Evolutionary conservation across 2,888 invertebrate species (phyloP).

Genomic region (Luffia ferchaultella): DNA sequence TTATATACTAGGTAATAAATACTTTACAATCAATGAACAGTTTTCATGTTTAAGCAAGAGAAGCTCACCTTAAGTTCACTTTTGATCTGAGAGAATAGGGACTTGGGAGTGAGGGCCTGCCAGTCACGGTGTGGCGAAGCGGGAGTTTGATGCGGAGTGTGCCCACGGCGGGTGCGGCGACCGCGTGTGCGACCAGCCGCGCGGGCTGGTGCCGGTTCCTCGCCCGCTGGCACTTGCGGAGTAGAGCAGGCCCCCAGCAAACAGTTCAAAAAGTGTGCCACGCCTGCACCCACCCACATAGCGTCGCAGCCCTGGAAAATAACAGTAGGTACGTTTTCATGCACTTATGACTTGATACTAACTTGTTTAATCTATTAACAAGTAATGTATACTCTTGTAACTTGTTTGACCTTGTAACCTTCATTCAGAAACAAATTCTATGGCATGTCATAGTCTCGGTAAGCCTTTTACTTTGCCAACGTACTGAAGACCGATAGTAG

Average conservation of each 20-base stretch:
- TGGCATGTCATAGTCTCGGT: too few species aligned
- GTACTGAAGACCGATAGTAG: too few species aligned
- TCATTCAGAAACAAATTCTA: too few species aligned
- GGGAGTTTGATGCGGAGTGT: conserved; percentile 42
- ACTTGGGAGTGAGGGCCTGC: conserved; percentile 85
- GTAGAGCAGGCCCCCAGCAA: conserved; percentile 80
- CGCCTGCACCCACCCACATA: conserved; percentile 89
- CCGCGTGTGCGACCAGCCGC: conserved; percentile 37
- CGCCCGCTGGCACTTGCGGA: conserved; percentile 48
- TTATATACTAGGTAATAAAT: too few species aligned
- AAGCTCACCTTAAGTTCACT: conserved; percentile 78
- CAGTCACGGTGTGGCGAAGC: conserved; percentile 72
- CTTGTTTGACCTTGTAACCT: too few species aligned
- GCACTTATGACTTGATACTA: too few species aligned
- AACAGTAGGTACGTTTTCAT: too few species aligned
- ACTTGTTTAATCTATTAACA: too few species aligned
- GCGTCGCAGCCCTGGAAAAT: conserved; percentile 78
- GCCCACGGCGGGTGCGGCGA: conserved; percentile 69
- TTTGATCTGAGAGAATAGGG: conserved; percentile 88
- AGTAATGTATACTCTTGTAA: too few species aligned
- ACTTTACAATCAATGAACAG: too few species aligned
- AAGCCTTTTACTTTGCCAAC: too few species aligned
- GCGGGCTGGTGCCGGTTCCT: conserved; percentile 21
- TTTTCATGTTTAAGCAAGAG: too few species aligned
- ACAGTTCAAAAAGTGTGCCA: conserved; percentile 97